These are phyloP conservation scores for Contarinia nasturtii DNA, from an alignment of 1,140 invertebrate genomes.

Conservation along the genomic window DNA sequence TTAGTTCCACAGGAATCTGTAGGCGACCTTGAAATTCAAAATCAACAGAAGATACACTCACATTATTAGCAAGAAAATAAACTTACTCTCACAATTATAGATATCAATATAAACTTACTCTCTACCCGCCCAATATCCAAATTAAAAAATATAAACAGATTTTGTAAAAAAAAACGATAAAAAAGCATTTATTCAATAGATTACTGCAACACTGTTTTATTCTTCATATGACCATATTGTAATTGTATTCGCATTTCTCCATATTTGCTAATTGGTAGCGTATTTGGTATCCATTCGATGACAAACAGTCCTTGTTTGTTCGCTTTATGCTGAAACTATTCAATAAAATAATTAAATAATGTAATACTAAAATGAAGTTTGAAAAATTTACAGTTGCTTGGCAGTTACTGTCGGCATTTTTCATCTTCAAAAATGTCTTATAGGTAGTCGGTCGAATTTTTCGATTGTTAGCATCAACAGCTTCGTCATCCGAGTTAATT, in stretches of 20 bases:
- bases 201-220: not conserved
- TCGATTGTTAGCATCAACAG: not conserved
- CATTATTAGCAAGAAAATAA: too few relatives aligned
- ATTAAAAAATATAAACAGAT: too few relatives aligned
- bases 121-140: too few relatives aligned
- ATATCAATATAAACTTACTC: too few relatives aligned
- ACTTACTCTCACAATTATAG: too few relatives aligned
- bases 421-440: not conserved
- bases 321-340: not conserved
- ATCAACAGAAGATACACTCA: too few relatives aligned
- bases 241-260: conserved; percentile 16
- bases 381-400: not conserved
- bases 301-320: conserved; percentile 3
- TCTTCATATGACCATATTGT: conserved; percentile 3
- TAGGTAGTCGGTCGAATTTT: not conserved
- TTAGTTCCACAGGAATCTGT: too few relatives aligned
- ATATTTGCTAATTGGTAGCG: conserved; percentile 14
- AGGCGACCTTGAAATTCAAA: too few relatives aligned
- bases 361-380: not conserved
- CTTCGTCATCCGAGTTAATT: not conserved
- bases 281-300: conserved; percentile 14
- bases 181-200: too few relatives aligned
- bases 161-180: too few relatives aligned
- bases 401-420: not conserved
- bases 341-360: not conserved